These are phyloP conservation scores for Sarcophaga variegata DNA, from an alignment of 2,888 invertebrate species.

Conservation along the genomic window DNA sequence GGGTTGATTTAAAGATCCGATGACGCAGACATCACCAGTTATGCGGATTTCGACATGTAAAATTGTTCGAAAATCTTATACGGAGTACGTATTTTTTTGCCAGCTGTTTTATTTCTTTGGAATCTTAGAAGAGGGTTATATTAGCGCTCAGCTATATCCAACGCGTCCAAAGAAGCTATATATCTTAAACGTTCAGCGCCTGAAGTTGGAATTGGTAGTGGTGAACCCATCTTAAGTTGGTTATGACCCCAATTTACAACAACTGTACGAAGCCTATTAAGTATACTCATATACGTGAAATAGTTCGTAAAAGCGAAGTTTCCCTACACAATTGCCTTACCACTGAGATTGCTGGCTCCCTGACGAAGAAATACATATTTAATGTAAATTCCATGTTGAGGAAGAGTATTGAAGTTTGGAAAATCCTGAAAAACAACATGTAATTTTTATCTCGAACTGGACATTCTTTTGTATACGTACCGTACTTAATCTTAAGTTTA, in stretches of 20 bases:
- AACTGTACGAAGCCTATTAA: conserved; percentile 16
- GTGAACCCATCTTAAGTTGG: conserved; percentile 48
- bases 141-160: conserved; percentile 32
- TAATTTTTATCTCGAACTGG: too few relatives aligned
- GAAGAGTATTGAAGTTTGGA: not conserved
- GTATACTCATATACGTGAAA: not conserved
- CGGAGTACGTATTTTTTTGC: conserved; percentile 37
- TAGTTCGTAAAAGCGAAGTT: not conserved
- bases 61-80: conserved; percentile 41
- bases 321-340: not conserved
- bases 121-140: conserved; percentile 27
- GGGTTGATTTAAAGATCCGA: not conserved
- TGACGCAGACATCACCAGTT: too few relatives aligned
- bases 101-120: conserved; percentile 27
- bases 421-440: not conserved
- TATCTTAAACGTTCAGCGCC: conserved; percentile 15
- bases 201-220: conserved; percentile 22
- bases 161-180: conserved; percentile 37
- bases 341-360: not conserved
- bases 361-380: not conserved
- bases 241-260: conserved; percentile 49
- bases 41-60: too few relatives aligned
- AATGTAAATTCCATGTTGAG: too few relatives aligned
- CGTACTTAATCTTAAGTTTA: too few relatives aligned
- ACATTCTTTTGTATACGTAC: too few relatives aligned